A percentile compares a stretch with the other conserved stretches of the same genome.
Conservation (phyloP, 2,797 vertebrate species). For the Gephyroberyx darwinii region DNA sequence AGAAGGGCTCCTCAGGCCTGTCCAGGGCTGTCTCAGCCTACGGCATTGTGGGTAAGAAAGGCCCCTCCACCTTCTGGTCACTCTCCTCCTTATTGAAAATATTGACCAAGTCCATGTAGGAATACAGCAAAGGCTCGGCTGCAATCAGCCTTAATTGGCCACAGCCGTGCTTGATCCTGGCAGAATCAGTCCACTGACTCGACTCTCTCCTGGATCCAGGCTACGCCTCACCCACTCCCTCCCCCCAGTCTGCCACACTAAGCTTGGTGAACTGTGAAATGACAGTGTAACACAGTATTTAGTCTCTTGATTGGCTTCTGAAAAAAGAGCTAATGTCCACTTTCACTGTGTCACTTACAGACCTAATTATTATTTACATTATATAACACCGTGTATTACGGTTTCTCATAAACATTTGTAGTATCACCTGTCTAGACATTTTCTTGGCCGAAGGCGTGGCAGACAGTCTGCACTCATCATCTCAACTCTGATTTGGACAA, state of each 20-base stretch:
- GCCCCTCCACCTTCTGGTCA: not conserved
- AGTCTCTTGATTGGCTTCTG: not conserved
- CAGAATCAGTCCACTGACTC: too few species aligned
- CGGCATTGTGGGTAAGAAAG: constrained; percentile 91
- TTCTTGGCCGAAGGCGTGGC: not conserved
- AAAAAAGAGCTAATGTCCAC: not conserved
- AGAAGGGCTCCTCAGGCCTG: constrained; percentile 93
- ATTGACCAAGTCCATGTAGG: too few species aligned
- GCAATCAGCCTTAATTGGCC: too few species aligned
- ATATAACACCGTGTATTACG: not conserved
- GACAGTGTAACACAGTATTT: not conserved
- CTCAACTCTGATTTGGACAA: not conserved
- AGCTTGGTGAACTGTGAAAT: not conserved
- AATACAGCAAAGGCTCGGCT: too few species aligned
- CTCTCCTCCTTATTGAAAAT: not conserved
- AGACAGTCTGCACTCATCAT: not conserved
- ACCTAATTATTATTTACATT: constrained; percentile 1
- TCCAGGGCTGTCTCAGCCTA: constrained; percentile 90
- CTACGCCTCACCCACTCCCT: too few species aligned
- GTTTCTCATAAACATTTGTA: not conserved
- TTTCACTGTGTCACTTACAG: not conserved
- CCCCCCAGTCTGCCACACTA: too few species aligned
- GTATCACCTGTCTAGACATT: not conserved
- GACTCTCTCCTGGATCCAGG: too few species aligned
- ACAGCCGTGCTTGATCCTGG: too few species aligned